Evolutionary conservation across 2,113 vertebrate genomes (phyloP), one percentile per base, ranked within the genome.

Genomic region (Mesoclemmys tuberculata): DNA sequence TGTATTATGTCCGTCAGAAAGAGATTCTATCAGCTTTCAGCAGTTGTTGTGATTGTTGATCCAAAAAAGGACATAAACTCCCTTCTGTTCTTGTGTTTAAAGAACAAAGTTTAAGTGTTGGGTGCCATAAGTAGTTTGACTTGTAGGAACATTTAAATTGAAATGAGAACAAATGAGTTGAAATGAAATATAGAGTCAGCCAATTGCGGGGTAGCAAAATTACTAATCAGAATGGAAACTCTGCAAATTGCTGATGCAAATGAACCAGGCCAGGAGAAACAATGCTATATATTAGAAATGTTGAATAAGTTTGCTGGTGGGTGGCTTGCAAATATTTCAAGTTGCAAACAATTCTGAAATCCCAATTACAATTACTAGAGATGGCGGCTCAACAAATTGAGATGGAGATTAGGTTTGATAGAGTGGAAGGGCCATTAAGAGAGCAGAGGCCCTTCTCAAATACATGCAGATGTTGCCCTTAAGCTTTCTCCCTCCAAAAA

Each of bases 331-430:
- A 85, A 94, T 96, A 96, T 92, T 97, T 91, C 80, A 90, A 95
- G 94, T 96, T 93, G 89, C 87, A 89, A 91, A 92, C 88, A 93
- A 87, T 96, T 97, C 95, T 97, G 96, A 96, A 81, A 80, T 71
- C 88, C 44, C 93, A 91, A 68, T 96, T 96, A 95, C 93, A 96
- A 94, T 97, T 96, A 94, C 87, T 19, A 4, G 78, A 90, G 93
- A 95, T 88, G 93, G 90, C 46, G 56, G 90, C 93, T 95, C 92
- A 94, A 93, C 92, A 96, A 97, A 96, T 90, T 96, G 93, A 95
- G 95, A 93, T 89, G 91, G 95, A 94, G 93, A 96, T 97, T 84
- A 94, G 90, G 88, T 96, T 93, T 89, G 94, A 94, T 96, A 0
- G n/a, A 10, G 4, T 81, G 92, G 93, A 61, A 35, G 48, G 0